phyloP scores from a whole-genome alignment of 1,140 invertebrate species.

The Centruroides vittatus region DNA sequence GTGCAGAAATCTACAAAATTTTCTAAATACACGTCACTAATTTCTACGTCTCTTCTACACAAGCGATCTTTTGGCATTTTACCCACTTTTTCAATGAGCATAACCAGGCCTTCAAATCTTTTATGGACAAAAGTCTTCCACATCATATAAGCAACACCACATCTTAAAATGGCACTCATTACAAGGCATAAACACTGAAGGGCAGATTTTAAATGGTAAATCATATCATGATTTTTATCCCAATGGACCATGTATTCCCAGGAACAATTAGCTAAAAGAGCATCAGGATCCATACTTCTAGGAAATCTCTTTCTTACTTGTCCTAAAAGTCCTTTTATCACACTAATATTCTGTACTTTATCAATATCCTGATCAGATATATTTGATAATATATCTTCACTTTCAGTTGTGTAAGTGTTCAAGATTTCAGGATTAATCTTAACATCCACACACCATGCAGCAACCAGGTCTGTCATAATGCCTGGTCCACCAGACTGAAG shows the following conservation, averaged over 20 bases:
- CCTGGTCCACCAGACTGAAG: conserved; percentile 59
- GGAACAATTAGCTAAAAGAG: conserved; percentile 64
- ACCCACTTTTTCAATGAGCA: conserved; percentile 69
- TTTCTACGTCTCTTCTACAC: conserved; percentile 38
- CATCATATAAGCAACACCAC: conserved; percentile 56
- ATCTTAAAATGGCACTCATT: conserved; percentile 43
- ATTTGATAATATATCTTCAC: too few species aligned
- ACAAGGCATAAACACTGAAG: conserved; percentile 44
- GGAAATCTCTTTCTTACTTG: conserved; percentile 42
- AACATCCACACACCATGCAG: conserved; percentile 57
- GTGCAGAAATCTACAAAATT: conserved; percentile 51
- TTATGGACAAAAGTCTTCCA: conserved; percentile 74
- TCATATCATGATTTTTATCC: conserved; percentile 57
- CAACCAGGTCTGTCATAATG: conserved; percentile 63
- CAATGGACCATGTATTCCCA: conserved; percentile 80
- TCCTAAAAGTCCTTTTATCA: conserved; percentile 10
- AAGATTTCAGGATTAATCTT: conserved; percentile 43
- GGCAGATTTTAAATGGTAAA: conserved; percentile 46
- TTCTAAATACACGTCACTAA: conserved; percentile 49
- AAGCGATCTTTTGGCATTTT: conserved; percentile 71
- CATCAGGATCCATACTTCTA: conserved; percentile 60
- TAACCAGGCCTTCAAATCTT: conserved; percentile 51
- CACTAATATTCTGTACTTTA: background rate
- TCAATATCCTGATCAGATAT: too few species aligned
- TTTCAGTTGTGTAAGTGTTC: too few species aligned